Base-by-base conservation (phyloP, 2,888 invertebrate species). In the Perizoma affinitatum region DNA sequence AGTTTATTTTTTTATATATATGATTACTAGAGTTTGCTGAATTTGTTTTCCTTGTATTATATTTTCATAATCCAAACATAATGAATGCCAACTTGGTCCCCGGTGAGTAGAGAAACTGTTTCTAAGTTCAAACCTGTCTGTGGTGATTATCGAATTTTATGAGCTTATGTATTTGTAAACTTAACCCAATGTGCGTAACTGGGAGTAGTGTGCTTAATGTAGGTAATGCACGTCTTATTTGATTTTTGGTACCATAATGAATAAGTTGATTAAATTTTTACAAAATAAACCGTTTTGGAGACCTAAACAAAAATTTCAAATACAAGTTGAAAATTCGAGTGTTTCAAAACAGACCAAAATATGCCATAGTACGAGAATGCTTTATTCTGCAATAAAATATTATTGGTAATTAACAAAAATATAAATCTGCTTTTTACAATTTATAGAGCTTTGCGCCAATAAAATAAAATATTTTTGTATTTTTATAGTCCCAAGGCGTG, bases 91-190 rank as follows among this genome's bases (percentile, higher is more conserved):
- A 42, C 33, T 43, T 38, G 49, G 11, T 8, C n/a, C 6, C 41
- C 40, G 41, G 59, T 54, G 54, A 61, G 60, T 60, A 58, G 65
- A 62, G 63, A 64, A 65, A 58, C 58, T n/a, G 48, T 38, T 54
- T 52, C 54, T 57, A 70, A 74, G 71, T 82, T 84, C 81, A 87
- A 86, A 85, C 83, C 80, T 88, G 81, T 90, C 88, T 90, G 89
- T 88, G 90, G 90, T 90, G 85, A 86, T 86, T 88, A 91, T 89
- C 91, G 90, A 91, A 91, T 90, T 90, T 87, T 88, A 91, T 82
- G 91, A 92, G 91, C 91, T 92, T 92, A 70, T 68, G 68, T 70
- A 70, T 68, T 67, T 68, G 70, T 68, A 92, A 88, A 88, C 86
- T 86, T 85, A 58, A 86, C 85, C 88, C 88, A 86, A 86, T 86